These are phyloP conservation scores for Sphaerodactylus townsendi DNA, from an alignment of 2,113 vertebrate genomes.

Conservation along the genomic window DNA sequence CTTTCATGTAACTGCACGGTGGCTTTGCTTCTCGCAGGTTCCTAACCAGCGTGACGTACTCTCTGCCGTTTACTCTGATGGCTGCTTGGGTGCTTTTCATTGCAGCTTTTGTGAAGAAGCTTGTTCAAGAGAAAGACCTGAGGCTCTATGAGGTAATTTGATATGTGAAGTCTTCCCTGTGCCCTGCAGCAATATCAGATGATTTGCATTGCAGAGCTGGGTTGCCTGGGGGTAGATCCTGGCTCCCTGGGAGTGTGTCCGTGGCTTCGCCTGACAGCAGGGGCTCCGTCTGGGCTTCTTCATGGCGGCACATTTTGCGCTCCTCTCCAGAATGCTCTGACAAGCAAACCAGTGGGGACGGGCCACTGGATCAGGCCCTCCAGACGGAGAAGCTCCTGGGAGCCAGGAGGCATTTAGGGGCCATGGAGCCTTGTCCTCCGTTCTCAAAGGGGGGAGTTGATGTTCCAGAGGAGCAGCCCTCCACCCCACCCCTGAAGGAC, in stretches of 20 bases:
- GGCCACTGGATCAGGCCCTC: not conserved
- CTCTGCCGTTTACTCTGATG: slow-evolving; percentile 93
- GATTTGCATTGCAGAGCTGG: not conserved
- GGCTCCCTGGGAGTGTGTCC: not conserved
- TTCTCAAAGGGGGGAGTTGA: not conserved
- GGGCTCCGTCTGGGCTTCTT: not conserved
- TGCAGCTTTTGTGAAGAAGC: slow-evolving; percentile 93
- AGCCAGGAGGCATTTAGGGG: too few species aligned
- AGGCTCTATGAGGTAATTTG: slow-evolving; percentile 90
- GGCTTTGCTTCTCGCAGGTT: slow-evolving; percentile 80
- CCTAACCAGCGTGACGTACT: slow-evolving; percentile 89
- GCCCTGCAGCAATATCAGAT: not conserved
- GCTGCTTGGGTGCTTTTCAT: slow-evolving; percentile 94
- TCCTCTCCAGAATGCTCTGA: not conserved
- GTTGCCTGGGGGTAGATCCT: not conserved
- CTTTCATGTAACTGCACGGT: slow-evolving; percentile 34
- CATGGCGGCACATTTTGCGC: not conserved
- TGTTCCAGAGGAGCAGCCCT: not conserved
- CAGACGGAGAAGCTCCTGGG: too few species aligned
- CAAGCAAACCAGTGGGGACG: not conserved
- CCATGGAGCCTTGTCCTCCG: not conserved
- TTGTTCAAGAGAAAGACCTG: slow-evolving; percentile 95
- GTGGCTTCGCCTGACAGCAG: not conserved
- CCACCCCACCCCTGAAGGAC: not conserved
- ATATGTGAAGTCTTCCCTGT: slow-evolving; percentile 30